These are phyloP conservation scores for Ruditapes philippinarum DNA, from an alignment of 1,140 invertebrate genomes.

Conservation along the genomic window DNA sequence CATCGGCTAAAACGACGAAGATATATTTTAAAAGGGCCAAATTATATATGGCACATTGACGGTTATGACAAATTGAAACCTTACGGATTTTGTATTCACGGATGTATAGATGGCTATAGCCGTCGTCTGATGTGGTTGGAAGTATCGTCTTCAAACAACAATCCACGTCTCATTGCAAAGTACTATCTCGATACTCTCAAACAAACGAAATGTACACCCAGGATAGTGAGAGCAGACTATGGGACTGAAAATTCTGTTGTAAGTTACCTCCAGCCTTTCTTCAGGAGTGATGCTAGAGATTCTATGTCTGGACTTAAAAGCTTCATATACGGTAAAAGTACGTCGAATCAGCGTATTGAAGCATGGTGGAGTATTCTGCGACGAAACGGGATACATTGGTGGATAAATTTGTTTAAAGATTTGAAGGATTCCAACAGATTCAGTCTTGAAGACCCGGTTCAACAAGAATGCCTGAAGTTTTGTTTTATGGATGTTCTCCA, in stretches of 20 bases:
- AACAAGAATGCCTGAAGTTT: slow-evolving; percentile 37
- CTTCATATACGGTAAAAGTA: slow-evolving; percentile 64
- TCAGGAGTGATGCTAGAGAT: slow-evolving; percentile 22
- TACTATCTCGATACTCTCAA: slow-evolving; percentile 74
- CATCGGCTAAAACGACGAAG: slow-evolving; percentile 62
- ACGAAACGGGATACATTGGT: slow-evolving; percentile 47
- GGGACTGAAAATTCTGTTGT: slow-evolving; percentile 66
- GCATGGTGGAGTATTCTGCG: slow-evolving; percentile 59
- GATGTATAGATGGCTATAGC: slow-evolving; percentile 82
- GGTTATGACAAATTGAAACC: slow-evolving; percentile 83
- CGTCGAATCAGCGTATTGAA: slow-evolving; percentile 66
- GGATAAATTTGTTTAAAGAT: slow-evolving; percentile 63
- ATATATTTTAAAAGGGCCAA: slow-evolving; percentile 76
- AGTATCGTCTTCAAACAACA: slow-evolving; percentile 78
- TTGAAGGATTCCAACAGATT: slow-evolving; percentile 43
- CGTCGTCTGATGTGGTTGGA: slow-evolving; percentile 80
- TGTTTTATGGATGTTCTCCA: slow-evolving; percentile 59
- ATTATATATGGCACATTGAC: slow-evolving; percentile 81
- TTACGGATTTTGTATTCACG: slow-evolving; percentile 82
- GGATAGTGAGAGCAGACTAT: slow-evolving; percentile 54
- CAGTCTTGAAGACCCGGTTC: slow-evolving; percentile 16
- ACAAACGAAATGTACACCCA: slow-evolving; percentile 44
- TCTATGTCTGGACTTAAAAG: slow-evolving; percentile 32
- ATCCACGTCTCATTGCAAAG: slow-evolving; percentile 71
- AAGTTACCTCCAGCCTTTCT: slow-evolving; percentile 52